A percentile compares a stretch with the other conserved stretches of the same genome.
These are phyloP conservation scores for Entomobrya multifasciata DNA, from an alignment of 2,888 invertebrate genomes.

Conservation along the genomic window DNA sequence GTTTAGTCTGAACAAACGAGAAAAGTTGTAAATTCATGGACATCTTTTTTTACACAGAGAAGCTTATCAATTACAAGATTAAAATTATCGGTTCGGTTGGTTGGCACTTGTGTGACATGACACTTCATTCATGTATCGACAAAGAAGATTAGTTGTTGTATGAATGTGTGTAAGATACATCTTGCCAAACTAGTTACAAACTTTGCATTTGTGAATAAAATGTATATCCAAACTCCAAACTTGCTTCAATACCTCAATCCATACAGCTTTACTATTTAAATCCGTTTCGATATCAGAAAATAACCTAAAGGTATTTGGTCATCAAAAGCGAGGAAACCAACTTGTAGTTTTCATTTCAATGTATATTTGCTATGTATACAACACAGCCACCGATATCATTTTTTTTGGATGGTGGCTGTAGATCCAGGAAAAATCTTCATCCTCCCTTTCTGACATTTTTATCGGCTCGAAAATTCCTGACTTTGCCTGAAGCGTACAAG, in stretches of 20 bases:
- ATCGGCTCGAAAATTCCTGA: conserved; percentile 51
- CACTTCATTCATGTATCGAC: conserved; percentile 64
- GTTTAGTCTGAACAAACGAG: conserved; percentile 1
- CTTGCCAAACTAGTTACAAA: not conserved
- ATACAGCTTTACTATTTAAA: conserved; percentile 57
- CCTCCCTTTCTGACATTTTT: conserved; percentile 55
- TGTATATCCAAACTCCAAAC: not conserved
- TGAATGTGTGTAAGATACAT: not conserved
- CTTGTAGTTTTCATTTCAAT: no score
- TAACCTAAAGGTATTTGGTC: conserved; percentile 48
- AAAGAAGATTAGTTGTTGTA: conserved; percentile 42
- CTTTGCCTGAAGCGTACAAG: conserved; percentile 58
- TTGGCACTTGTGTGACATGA: conserved; percentile 51
- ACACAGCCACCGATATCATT: not conserved
- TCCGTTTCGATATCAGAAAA: conserved; percentile 43
- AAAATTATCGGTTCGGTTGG: conserved; percentile 56
- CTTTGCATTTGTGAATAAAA: no score
- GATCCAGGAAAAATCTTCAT: conserved; percentile 16
- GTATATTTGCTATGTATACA: not conserved
- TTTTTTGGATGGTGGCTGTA: not conserved
- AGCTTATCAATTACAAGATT: conserved; percentile 70
- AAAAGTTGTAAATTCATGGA: conserved; percentile 38
- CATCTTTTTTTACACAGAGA: not conserved
- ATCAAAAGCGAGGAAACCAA: not conserved
- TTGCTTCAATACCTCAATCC: not conserved